phyloP scores from a whole-genome alignment of 2,888 invertebrate genomes.

The Drosophila bunnanda region DNA sequence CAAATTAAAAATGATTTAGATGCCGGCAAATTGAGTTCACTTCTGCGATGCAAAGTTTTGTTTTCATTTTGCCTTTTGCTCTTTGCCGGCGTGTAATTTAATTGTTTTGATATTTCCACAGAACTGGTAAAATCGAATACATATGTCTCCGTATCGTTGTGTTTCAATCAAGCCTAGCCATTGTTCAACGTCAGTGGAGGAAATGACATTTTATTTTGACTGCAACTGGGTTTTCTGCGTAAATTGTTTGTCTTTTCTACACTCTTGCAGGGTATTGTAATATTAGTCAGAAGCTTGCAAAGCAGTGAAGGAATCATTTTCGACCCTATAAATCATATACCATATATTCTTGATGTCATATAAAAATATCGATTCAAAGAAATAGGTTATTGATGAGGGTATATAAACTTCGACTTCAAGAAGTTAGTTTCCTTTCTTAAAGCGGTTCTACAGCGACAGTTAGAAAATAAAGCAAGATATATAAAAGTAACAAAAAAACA shows the following conservation, averaged over 20 bases:
- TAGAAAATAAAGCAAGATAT: neutral
- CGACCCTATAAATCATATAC: too few species aligned
- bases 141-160: slow-evolving; percentile 40
- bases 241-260: slow-evolving; percentile 4
- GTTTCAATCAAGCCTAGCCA: slow-evolving; percentile 62
- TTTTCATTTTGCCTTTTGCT: slow-evolving; percentile 19
- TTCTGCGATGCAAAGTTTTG: slow-evolving; percentile 50
- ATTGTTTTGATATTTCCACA: slow-evolving; percentile 69
- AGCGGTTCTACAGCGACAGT: neutral
- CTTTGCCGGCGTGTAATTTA: slow-evolving; percentile 64
- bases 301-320: too few species aligned
- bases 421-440: neutral
- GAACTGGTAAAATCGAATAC: slow-evolving; percentile 13
- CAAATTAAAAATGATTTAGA: slow-evolving; percentile 81
- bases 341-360: too few species aligned
- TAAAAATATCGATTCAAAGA: too few species aligned
- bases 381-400: too few species aligned
- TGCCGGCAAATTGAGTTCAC: slow-evolving; percentile 77
- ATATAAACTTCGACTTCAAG: too few species aligned
- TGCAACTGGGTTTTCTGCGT: slow-evolving; percentile 45
- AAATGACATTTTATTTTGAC: slow-evolving; percentile 62
- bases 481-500: neutral
- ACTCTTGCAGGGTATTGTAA: too few species aligned
- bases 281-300: too few species aligned
- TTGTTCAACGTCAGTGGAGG: slow-evolving; percentile 46